Base-by-base conservation (phyloP, 2,797 vertebrate species). In the Mormyrops attenuatus region DNA sequence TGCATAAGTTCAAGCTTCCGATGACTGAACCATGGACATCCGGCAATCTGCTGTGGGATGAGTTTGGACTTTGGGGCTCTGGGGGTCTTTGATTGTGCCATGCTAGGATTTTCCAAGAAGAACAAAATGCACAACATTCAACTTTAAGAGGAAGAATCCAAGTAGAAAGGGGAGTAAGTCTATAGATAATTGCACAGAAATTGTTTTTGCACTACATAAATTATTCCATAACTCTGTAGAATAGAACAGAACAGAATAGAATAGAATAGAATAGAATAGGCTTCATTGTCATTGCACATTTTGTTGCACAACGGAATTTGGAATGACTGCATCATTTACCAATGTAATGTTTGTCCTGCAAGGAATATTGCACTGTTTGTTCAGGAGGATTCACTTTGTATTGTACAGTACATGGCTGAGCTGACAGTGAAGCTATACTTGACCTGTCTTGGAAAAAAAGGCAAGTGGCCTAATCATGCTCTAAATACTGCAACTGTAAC, bases 11-110 rank as follows among this genome's bases (percentile, higher is more conserved):
- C 66, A 73, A 4, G 3, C 11, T 49, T 8, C 47, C 1, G 0
- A 22, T 0, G 1, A 85, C 92, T 96, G 92, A 93, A 99, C 98
- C 97, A 41, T 20, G 15, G 26, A 99, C 99, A 91, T 94, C 95
- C 88, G 95, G 97, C 8, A 66, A 22, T 15, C 26, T 34, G 26
- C 20, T 7, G 11, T 73, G 30, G 30, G 26, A 44, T 17, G 73
- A 20, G 34, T 20, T 77, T 41, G 6, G 15, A 77, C 34, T 77
- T 38, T 77, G 69, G 34, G 98, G 99, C 92, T 97, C 95, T 90
- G 98, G 99, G 22, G 98, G 97, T 34, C 17, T n/a, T 50, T 49
- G 20, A 41, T 13, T 49, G n/a, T 30, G 20, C 6, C n/a, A 50
- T 11, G 44, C 20, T 1, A 49, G 85, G 85, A 87, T 87, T 17